Conservation (phyloP, 2,797 vertebrate genomes). For the Halcyon leucocephala region DNA sequence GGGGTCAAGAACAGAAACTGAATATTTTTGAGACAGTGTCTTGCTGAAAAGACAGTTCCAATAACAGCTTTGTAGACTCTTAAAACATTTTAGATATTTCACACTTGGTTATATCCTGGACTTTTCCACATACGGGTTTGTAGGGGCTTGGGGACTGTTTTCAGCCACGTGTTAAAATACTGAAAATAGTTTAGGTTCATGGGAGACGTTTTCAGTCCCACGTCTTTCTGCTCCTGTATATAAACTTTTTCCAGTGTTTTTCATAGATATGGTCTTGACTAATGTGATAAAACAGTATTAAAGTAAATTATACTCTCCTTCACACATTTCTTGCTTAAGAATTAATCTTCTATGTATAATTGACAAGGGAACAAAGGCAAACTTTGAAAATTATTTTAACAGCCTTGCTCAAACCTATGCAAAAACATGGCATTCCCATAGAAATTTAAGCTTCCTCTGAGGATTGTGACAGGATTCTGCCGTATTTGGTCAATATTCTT, state of each 20-base stretch:
- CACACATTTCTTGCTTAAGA: background rate
- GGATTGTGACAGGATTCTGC: background rate
- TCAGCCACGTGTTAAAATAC: background rate
- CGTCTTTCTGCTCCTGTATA: background rate
- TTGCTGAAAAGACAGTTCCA: background rate
- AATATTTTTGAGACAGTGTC: background rate
- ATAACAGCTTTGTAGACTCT: background rate
- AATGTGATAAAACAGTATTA: background rate
- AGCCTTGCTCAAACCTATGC: background rate
- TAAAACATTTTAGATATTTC: background rate
- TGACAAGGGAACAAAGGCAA: background rate
- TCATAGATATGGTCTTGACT: background rate
- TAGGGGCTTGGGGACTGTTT: background rate
- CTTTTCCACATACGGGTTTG: background rate
- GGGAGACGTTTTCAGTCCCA: background rate
- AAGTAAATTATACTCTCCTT: background rate
- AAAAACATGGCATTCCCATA: background rate
- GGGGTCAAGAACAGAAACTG: background rate
- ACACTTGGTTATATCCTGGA: background rate
- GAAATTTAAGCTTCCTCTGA: slow-evolving; percentile 2
- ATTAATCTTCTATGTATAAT: background rate
- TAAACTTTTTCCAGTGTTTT: background rate
- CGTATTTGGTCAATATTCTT: background rate
- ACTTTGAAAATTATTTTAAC: background rate
- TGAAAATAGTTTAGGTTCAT: background rate